These are phyloP conservation scores for Cairina moschata DNA, from an alignment of 2,113 vertebrate species.

Conservation along the genomic window DNA sequence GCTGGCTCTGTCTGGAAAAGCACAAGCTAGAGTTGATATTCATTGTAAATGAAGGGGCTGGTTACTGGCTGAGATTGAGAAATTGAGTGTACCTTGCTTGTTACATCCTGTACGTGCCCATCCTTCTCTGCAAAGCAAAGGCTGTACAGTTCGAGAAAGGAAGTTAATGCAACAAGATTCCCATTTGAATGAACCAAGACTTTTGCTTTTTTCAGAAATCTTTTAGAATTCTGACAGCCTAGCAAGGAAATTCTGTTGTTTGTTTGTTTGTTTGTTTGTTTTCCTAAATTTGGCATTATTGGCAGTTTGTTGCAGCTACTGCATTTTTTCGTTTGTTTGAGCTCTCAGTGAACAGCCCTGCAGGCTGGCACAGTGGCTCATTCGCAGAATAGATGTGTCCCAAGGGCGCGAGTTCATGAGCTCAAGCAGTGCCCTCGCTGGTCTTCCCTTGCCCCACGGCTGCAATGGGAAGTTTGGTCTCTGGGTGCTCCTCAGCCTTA, in stretches of 20 bases:
- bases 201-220: neutral
- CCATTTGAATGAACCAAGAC: neutral
- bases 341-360: neutral
- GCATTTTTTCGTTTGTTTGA: accelerated
- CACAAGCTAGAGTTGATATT: neutral
- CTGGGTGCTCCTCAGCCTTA: neutral
- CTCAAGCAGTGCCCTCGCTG: neutral
- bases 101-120: accelerated
- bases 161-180: neutral
- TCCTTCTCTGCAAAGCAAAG: neutral
- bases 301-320: neutral
- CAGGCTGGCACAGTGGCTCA: neutral
- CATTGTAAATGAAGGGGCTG: accelerated
- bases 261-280: too few species aligned
- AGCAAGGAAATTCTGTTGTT: neutral
- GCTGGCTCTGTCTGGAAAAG: neutral
- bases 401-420: accelerated
- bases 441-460: neutral
- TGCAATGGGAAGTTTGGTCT: neutral
- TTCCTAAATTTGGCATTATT: neutral
- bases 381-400: neutral
- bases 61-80: neutral
- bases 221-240: neutral
- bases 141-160: accelerated
- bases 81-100: accelerated